Percentiles rank a stretch among this genome's conserved stretches.
phyloP scores from a whole-genome alignment of 2,113 vertebrate genomes.

The Solea solea region DNA sequence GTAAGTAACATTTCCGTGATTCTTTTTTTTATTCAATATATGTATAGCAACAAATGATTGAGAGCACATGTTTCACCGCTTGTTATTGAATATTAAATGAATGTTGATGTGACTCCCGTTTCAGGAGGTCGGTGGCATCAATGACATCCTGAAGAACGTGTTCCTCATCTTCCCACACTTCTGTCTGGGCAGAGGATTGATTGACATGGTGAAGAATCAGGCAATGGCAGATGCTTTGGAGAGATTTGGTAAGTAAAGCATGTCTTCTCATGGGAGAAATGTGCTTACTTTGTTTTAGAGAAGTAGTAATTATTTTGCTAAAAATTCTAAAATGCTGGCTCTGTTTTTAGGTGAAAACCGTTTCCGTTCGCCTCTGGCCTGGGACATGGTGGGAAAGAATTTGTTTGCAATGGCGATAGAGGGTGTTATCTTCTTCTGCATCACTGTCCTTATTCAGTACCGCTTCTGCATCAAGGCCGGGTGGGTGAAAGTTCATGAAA shows the following conservation, averaged over 20 bases:
- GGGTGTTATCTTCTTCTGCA: slow-evolving; percentile 91
- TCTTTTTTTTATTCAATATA: no score
- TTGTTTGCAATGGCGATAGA: slow-evolving; percentile 98
- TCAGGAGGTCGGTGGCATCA: slow-evolving; percentile 94
- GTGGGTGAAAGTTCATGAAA: slow-evolving; percentile 67
- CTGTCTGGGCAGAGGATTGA: slow-evolving; percentile 94
- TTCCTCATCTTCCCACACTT: slow-evolving; percentile 99
- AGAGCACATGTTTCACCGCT: not conserved
- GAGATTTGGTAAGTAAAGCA: slow-evolving; percentile 88
- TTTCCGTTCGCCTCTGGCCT: slow-evolving; percentile 94
- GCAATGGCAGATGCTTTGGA: slow-evolving; percentile 97
- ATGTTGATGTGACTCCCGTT: not conserved
- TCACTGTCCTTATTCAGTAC: slow-evolving; percentile 97
- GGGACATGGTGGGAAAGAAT: slow-evolving; percentile 97
- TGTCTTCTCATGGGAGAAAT: not conserved
- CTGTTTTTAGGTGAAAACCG: slow-evolving; percentile 90
- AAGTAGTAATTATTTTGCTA: not conserved
- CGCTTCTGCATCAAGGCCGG: slow-evolving; percentile 95
- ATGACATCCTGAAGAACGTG: slow-evolving; percentile 96
- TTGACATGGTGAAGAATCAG: slow-evolving; percentile 99
- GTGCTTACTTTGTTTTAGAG: not conserved
- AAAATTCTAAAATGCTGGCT: slow-evolving; percentile 13
- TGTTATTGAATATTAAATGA: not conserved
- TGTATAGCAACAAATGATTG: no score
- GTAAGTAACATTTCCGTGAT: slow-evolving; percentile 76